Evolutionary conservation across 2,888 invertebrate species (phyloP), one percentile per base, ranked within the genome.

Genomic region (Junonia oenone): DNA sequence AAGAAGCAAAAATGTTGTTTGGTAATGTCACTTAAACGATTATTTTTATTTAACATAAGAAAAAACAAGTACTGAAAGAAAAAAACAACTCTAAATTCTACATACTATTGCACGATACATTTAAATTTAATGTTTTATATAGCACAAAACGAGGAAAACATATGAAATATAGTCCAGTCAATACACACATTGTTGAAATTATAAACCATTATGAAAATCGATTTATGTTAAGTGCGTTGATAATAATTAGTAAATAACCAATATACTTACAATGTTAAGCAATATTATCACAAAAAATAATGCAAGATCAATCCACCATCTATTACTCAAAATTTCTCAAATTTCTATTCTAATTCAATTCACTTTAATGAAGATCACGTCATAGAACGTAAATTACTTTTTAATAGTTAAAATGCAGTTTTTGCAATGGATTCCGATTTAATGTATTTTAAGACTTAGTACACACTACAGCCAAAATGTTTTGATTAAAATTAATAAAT

Each of bases 241-340:
- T 38, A 19, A 11, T 4, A n/a, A 17, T n/a, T 46, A 17, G 4
- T 31, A 37, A 29, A 3, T 31, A 38, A 46, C 37, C 27, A 15
- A 8, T 49, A 26, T 67, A 76, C 76, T 76, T 68, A 77, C 64
- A 47, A 37, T 59, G 46, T 54, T 43, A 29, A 61, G 68, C 63
- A 68, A 61, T 65, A 69, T 68, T 66, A 59, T 63, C 58, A 61
- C 57, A 46, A 59, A 61, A 56, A 58, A 62, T 62, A 55, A 50
- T 43, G 8, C 45, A 46, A 62, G 71, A 69, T 68, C 72, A 76
- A 72, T 71, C 69, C 68, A 76, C 70, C 75, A 77, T 78, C 65
- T 67, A 76, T 69, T 68, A 62, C 31, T 57, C 55, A 64, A 59
- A 69, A 58, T 63, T 62, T 58, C n/a, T n/a, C n/a, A n/a, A n/a